phyloP scores from a whole-genome alignment of 2,797 vertebrate genomes.

The Labroides dimidiatus region DNA sequence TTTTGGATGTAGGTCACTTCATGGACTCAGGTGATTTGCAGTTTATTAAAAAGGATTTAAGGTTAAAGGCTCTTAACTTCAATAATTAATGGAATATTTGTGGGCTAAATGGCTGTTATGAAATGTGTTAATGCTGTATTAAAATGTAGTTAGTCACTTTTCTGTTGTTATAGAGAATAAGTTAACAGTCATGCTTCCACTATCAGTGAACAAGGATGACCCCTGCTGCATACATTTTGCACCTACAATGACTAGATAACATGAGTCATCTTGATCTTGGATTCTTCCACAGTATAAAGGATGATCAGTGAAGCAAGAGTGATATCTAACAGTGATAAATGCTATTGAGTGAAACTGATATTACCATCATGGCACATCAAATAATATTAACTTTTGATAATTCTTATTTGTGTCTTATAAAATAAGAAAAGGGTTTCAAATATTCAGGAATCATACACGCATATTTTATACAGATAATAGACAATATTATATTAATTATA shows the following conservation, averaged over 20 bases:
- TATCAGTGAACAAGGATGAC: constrained; percentile 44
- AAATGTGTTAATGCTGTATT: neutral
- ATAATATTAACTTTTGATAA: too few relatives aligned
- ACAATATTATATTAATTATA: too few relatives aligned
- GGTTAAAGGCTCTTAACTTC: too few relatives aligned
- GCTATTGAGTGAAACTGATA: too few relatives aligned
- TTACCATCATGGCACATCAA: too few relatives aligned
- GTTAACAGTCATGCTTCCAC: neutral
- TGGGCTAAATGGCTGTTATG: neutral
- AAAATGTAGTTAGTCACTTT: neutral
- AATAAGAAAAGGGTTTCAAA: too few relatives aligned
- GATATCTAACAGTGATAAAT: too few relatives aligned
- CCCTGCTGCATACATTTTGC: constrained; percentile 27
- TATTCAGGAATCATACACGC: too few relatives aligned
- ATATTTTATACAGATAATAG: too few relatives aligned
- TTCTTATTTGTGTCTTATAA: too few relatives aligned
- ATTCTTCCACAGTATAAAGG: neutral
- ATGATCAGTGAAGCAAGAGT: neutral
- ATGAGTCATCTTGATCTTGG: neutral
- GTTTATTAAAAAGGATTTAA: too few relatives aligned
- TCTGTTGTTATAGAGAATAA: neutral
- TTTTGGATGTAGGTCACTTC: neutral
- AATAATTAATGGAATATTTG: neutral
- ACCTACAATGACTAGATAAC: constrained; percentile 14
- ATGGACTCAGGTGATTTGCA: neutral